Percentiles rank a stretch among this genome's conserved stretches.
phyloP scores from a whole-genome alignment of 2,888 invertebrate genomes.

The Cephus sareptanus region DNA sequence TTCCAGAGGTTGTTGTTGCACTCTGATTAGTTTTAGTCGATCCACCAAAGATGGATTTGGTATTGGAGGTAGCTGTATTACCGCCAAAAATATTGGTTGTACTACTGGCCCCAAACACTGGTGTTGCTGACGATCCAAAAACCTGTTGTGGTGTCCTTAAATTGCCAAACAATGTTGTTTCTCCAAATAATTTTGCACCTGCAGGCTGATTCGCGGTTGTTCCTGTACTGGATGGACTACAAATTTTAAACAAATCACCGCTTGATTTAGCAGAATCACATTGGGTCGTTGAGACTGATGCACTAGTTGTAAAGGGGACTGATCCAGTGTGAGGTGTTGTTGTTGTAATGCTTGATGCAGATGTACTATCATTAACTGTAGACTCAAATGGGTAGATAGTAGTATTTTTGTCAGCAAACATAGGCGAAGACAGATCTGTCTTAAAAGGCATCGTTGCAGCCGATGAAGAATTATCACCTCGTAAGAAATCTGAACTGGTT shows the following conservation, averaged over 20 bases:
- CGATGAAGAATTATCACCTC: neutral
- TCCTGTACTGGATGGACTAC: neutral
- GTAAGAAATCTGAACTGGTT: neutral
- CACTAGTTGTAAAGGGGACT: neutral
- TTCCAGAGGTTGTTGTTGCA: neutral
- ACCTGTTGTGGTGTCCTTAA: neutral
- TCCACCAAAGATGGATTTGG: slow-evolving; percentile 38
- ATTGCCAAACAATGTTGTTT: neutral
- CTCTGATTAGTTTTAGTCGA: neutral
- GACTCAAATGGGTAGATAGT: neutral
- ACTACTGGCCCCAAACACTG: slow-evolving; percentile 26
- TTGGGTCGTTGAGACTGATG: neutral
- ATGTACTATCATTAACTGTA: neutral
- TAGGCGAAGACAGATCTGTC: neutral
- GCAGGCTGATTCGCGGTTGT: neutral
- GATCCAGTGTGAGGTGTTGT: neutral
- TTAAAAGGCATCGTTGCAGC: no score
- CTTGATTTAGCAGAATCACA: neutral
- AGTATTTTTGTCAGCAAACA: neutral
- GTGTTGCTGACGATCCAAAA: slow-evolving; percentile 14
- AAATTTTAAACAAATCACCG: neutral
- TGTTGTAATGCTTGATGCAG: neutral
- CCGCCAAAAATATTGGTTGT: slow-evolving; percentile 11
- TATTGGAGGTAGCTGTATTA: slow-evolving; percentile 18
- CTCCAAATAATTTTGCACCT: neutral